Base-by-base conservation (phyloP, 1,140 invertebrate genomes). In the Atopsyche davidsoni region DNA sequence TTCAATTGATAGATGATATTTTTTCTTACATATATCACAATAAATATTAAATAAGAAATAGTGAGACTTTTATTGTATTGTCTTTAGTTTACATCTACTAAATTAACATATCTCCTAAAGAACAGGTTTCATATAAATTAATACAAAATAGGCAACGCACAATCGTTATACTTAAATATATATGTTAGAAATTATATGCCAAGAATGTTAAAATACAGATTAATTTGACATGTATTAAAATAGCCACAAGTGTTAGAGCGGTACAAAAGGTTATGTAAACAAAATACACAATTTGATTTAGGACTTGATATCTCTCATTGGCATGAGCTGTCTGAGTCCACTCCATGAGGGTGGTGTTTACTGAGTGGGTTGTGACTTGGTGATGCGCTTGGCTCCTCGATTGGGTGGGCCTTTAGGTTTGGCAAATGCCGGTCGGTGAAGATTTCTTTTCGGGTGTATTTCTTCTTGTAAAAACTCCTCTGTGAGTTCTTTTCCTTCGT, bases 341-440 rank as follows among this genome's bases (percentile, higher is more conserved):
- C n/a, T n/a, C n/a, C n/a, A n/a, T n/a, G n/a, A n/a, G n/a, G n/a
- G n/a, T n/a, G n/a, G n/a, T n/a, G 14, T 39, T 14, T 46, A 59
- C 52, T 61, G 55, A 51, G 63, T 57, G 42, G 63, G 39, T 56
- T 81, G 79, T 19, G 81, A 64, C 72, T 87, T 91, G 42, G 89
- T 94, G 51, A 96, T 78, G 51, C 92, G 77, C 70, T 91, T 92
- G 6, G 91, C 90, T 35, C 93, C 94, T 62, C 93, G 76, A 60
- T 87, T 87, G 2, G 89, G 87, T 55, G 93, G 94, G 25, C 92
- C 92, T 74, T 94, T 95, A 9, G 94, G 94, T 72, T 95, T 96
- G 19, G 88, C 88, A 77, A 97, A 97, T 59, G 92, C 90, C 22
- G 87, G 89, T 59, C 85, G 79, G 67, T 92, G 86, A 35, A 94